phyloP scores from a whole-genome alignment of 2,888 invertebrate genomes.

The Eutolmus rufibarbis region DNA sequence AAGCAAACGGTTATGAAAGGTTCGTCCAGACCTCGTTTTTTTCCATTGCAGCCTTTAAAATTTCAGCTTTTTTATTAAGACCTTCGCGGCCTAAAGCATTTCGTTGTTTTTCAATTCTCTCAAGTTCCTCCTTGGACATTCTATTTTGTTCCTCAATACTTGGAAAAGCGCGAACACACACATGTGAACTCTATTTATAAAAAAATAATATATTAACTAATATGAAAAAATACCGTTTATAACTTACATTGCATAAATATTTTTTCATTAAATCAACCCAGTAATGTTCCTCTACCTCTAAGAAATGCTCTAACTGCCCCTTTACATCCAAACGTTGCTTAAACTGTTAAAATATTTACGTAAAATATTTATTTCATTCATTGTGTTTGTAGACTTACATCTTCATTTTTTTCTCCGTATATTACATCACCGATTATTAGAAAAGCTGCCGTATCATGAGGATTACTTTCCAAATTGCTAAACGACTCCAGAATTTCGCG shows the following conservation, averaged over 20 bases:
- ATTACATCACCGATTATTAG: conserved; percentile 83
- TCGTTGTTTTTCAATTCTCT: conserved; percentile 73
- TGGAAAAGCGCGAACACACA: conserved; percentile 64
- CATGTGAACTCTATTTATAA: conserved; percentile 38
- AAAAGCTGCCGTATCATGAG: conserved; percentile 79
- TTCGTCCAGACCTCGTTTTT: conserved; percentile 72
- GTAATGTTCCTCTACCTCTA: conserved; percentile 69
- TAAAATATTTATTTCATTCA: not conserved
- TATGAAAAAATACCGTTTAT: not conserved
- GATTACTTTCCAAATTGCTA: conserved; percentile 76
- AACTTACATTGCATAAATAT: conserved; percentile 60
- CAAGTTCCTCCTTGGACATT: conserved; percentile 76
- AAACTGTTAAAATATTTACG: conserved; percentile 64
- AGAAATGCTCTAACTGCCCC: conserved; percentile 68
- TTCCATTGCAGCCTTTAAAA: conserved; percentile 73
- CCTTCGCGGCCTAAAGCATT: conserved; percentile 73
- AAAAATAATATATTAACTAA: not conserved
- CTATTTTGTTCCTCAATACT: conserved; percentile 70
- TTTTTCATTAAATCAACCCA: conserved; percentile 76
- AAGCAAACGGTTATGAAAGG: not conserved
- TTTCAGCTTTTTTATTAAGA: conserved; percentile 69
- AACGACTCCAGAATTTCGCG: conserved; percentile 74
- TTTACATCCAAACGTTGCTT: conserved; percentile 74
- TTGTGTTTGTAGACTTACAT: conserved; percentile 67
- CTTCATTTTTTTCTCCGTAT: conserved; percentile 76